Base-by-base conservation (phyloP, 2,797 vertebrate species). In the Aulostomus chinensis region DNA sequence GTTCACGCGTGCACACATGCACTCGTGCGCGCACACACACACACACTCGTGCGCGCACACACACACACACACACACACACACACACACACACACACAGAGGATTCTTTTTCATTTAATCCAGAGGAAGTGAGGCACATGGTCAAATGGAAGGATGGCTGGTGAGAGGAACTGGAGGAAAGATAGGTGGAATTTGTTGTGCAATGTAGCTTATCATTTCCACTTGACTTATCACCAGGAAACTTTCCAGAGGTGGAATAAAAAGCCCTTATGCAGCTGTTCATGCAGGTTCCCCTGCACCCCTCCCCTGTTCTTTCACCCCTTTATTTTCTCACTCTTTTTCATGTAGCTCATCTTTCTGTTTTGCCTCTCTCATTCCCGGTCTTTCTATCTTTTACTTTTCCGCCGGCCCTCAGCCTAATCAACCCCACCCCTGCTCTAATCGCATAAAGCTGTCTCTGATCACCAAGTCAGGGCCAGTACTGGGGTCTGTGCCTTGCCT, bases 161-260 rank as follows among this genome's bases (percentile, higher is more conserved):
- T 52, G 67, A 57, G 43, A 60, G 30, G 55, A 66, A 60, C 17
- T 71, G 70, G 45, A 73, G 38, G 51, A 55, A 65, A 60, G 58
- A 56, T 68, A 72, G 58, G 48, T 75, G 79, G 72, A 85, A 80
- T 81, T 72, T 75, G 62, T 69, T 71, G 65, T 79, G 76, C 70
- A 87, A 73, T 76, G 80, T 78, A 81, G 84, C 81, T 82, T 87
- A 85, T 84, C 84, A 86, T 86, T 85, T 91, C 82, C 87, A 88
- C 78, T 86, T 85, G 81, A 88, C 70, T 84, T 86, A 80, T 83
- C 83, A 83, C 59, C 75, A 76, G 78, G 78, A 86, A 80, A 74
- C 55, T 58, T 83, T 87, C 78, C 82, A 85, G 83, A 29, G 40
- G 76, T 68, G 62, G 67, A 82, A 77, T 76, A 77, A 82, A 83